Evolutionary conservation across 1,140 invertebrate species (phyloP), one percentile per base, ranked within the genome.

Genomic region (Drosophila punjabiensis): DNA sequence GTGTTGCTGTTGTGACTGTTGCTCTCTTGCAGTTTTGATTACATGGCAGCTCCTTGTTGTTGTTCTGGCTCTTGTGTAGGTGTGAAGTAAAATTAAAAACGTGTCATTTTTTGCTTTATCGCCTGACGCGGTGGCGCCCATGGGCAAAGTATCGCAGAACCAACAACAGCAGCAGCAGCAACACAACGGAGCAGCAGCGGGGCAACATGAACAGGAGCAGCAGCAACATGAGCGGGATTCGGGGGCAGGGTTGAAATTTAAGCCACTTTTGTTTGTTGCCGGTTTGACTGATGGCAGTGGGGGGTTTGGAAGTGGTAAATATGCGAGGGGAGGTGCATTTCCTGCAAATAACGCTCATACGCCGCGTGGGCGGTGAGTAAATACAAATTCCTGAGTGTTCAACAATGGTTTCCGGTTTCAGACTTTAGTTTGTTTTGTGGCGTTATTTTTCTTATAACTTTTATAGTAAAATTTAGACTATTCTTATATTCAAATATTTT

Each of bases 81-180:
- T 90, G 87, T 90, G 79, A 90, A 90, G 87, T 91, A 91, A 90
- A 90, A 90, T 90, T 90, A 90, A 90, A 90, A 90, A 90, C 87
- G 82, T 90, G 86, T 90, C 86, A 90, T 90, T 90, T 90, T 90
- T 90, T 86, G 78, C 85, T 89, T 90, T 89, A 89, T 89, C 85
- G 85, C 86, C 48, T 76, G 83, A 78, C 85, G 69, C 74, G 68
- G 63, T 80, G 87, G 78, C 84, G 82, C 68, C 55, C 50, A 20
- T 37, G 68, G 48, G 64, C 24, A 70, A 70, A 68, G 68, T 70
- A 41, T 52, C 82, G 66, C 65, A 56, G 39, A 43, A 9, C 32
- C 53, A 73, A 24, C 62, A 56, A 32, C 67, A 48, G 32, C 52
- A 45, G 24, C 77, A 41, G 24, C 43, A 20, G 43, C 61, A 33